These are phyloP conservation scores for Anodontia alba DNA, from an alignment of 2,888 invertebrate species.

Conservation along the genomic window DNA sequence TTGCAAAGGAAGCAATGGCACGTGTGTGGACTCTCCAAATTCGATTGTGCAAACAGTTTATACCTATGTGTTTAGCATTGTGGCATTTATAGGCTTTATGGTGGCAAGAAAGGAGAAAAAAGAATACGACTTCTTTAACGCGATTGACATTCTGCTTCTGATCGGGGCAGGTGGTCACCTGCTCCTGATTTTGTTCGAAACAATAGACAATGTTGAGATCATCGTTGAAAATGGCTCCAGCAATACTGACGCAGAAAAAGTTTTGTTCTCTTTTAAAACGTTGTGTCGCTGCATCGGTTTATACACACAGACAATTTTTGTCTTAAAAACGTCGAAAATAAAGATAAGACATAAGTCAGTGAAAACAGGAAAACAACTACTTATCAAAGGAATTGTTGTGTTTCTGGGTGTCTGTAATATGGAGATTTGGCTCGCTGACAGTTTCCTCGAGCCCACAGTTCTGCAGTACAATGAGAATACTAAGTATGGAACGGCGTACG, in stretches of 20 bases:
- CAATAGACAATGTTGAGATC: background rate
- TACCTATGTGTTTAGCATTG: background rate
- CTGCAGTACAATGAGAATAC: conserved; percentile 1
- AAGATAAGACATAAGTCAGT: background rate
- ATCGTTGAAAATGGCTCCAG: background rate
- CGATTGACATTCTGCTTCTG: background rate
- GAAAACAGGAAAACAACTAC: background rate
- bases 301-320: background rate
- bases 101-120: background rate
- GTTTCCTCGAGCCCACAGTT: background rate
- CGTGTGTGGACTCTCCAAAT: background rate
- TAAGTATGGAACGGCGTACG: background rate
- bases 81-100: conserved; percentile 2
- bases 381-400: background rate
- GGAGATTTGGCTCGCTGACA: background rate
- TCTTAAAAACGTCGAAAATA: background rate
- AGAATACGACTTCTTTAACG: background rate
- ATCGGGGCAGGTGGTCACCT: background rate
- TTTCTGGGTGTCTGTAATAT: background rate
- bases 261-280: background rate
- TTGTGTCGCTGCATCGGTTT: background rate
- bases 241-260: background rate
- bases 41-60: background rate
- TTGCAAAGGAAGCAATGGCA: background rate
- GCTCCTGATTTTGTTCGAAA: background rate